phyloP scores from a whole-genome alignment of 2,797 vertebrate species.

The Sebastes steindachneri region DNA sequence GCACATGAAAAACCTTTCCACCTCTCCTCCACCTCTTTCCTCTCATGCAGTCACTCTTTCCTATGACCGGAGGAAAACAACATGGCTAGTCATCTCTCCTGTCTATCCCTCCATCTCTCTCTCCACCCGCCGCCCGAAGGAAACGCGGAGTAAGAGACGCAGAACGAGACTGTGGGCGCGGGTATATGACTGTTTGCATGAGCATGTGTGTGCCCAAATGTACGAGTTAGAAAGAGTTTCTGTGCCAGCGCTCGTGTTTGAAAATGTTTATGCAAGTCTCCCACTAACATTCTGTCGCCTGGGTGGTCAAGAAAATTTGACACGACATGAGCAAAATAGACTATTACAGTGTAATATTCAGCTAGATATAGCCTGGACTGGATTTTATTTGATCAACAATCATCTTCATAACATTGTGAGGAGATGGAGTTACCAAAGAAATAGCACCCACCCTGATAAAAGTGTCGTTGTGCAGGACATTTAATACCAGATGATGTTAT shows the following conservation, averaged over 20 bases:
- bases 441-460: conserved; percentile 9
- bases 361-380: conserved; percentile 47
- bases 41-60: conserved; percentile 69
- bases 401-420: conserved; percentile 26
- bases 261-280: conserved; percentile 70
- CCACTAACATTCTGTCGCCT: conserved; percentile 76
- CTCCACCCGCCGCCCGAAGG: conserved; percentile 56
- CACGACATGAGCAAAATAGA: conserved; percentile 54
- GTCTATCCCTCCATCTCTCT: conserved; percentile 56
- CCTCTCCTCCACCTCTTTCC: conserved; percentile 74
- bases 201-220: conserved; percentile 64
- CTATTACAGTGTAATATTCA: conserved; percentile 30
- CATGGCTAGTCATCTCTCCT: conserved; percentile 68
- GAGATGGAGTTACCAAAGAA: conserved; percentile 15
- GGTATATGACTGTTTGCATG: conserved; percentile 54
- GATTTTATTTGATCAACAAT: conserved; percentile 53
- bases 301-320: conserved; percentile 67
- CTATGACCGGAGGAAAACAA: conserved; percentile 67
- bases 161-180: conserved; percentile 66
- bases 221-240: conserved; percentile 55
- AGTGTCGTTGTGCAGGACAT: background rate
- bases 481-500: conserved; percentile 4
- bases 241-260: conserved; percentile 50
- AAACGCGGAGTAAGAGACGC: conserved; percentile 53
- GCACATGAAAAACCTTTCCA: conserved; percentile 61